phyloP scores from a whole-genome alignment of 2,113 vertebrate genomes.

The Hoplias malabaricus region DNA sequence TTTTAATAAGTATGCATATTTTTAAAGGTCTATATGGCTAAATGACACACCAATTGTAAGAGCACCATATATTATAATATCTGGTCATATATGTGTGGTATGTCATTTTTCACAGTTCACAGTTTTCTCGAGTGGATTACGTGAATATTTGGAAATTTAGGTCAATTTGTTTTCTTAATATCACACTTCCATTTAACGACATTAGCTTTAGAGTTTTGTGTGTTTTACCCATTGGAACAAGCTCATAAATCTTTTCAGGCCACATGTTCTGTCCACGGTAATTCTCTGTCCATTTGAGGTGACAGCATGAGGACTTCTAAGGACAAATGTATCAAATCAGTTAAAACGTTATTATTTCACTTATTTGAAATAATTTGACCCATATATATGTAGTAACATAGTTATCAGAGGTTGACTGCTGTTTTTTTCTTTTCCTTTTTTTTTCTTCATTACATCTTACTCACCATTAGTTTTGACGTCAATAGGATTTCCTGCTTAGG shows the following conservation, averaged over 20 bases:
- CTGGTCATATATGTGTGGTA: no score
- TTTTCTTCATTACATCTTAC: constrained; percentile 17
- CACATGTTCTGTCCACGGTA: background rate
- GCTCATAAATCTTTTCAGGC: background rate
- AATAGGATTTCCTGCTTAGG: constrained; percentile 43
- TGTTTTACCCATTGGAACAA: no score
- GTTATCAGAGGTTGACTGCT: background rate
- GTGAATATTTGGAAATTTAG: no score
- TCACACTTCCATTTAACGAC: background rate
- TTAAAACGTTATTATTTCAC: background rate
- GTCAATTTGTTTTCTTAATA: background rate
- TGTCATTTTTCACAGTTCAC: no score
- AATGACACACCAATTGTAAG: no score
- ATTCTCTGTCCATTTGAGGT: background rate
- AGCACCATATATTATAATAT: no score
- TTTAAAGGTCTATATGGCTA: no score
- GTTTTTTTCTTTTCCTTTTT: background rate
- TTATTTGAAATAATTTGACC: background rate
- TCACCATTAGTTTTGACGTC: constrained; percentile 47
- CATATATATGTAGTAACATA: background rate
- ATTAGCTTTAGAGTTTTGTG: background rate
- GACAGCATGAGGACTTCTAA: no score
- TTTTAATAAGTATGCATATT: no score
- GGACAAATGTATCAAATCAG: background rate
- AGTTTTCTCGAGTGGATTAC: no score